Percentiles rank a stretch among this genome's conserved stretches.
These are phyloP conservation scores for Mamestra configurata DNA, from an alignment of 1,140 invertebrate species.

Conservation along the genomic window DNA sequence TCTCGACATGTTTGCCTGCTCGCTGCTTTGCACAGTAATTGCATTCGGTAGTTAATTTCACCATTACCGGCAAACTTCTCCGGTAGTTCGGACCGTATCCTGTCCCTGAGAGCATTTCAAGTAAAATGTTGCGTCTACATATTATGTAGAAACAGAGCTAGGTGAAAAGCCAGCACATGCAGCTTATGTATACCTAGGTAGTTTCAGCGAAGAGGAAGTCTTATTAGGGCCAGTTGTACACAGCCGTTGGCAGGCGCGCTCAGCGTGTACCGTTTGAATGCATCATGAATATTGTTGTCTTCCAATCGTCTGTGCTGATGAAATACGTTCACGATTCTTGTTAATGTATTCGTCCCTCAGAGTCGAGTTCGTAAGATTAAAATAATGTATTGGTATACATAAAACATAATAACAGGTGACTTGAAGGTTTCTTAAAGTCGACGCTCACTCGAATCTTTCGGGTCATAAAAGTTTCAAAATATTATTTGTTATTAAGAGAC, in stretches of 20 bases:
- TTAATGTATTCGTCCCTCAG: not conserved
- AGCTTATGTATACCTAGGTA: not conserved
- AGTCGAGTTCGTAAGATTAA: not conserved
- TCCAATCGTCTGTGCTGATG: not conserved
- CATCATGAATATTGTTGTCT: slow-evolving; percentile 27
- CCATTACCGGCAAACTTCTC: slow-evolving; percentile 57
- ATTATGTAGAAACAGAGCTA: slow-evolving; percentile 1
- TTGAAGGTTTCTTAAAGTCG: slow-evolving; percentile 8
- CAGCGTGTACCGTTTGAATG: slow-evolving; percentile 20
- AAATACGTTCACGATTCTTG: not conserved
- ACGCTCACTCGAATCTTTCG: not conserved
- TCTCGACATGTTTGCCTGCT: slow-evolving; percentile 57
- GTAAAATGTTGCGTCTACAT: slow-evolving; percentile 7
- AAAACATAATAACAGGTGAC: slow-evolving; percentile 45
- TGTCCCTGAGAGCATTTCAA: slow-evolving; percentile 13
- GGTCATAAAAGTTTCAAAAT: not conserved
- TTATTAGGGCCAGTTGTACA: slow-evolving; percentile 76
- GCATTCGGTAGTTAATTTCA: slow-evolving; percentile 64
- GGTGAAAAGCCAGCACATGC: slow-evolving; percentile 6
- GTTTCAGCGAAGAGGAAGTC: slow-evolving; percentile 67
- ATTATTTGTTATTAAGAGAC: not conserved
- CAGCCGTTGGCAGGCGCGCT: slow-evolving; percentile 56
- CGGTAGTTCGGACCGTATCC: slow-evolving; percentile 48
- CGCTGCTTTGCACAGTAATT: slow-evolving; percentile 57
- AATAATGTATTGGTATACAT: slow-evolving; percentile 49